A percentile compares a stretch with the other conserved stretches of the same genome.
Evolutionary conservation across 2,888 invertebrate genomes (phyloP).

Genomic region (Apotomis capreana): DNA sequence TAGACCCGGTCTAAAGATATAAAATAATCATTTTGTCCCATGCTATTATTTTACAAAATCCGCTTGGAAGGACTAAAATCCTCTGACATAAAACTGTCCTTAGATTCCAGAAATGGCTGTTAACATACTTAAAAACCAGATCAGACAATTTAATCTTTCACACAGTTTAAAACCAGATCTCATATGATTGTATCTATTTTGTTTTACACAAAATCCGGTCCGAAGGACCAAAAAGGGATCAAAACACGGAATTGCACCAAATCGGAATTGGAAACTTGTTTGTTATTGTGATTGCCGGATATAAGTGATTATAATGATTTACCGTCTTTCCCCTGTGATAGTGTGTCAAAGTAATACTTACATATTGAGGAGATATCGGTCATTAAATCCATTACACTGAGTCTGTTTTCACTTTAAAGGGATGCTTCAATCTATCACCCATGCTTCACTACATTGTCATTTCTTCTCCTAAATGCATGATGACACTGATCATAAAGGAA

Average conservation of each 20-base stretch:
- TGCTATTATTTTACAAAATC: not conserved
- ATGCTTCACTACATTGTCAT: constrained; percentile 64
- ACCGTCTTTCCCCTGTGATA: not conserved
- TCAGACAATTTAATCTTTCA: too few species aligned
- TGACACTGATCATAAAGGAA: constrained; percentile 29
- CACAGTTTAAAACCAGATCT: not conserved
- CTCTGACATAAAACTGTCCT: too few species aligned
- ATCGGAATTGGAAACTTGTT: not conserved
- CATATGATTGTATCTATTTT: not conserved
- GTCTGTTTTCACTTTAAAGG: constrained; percentile 75
- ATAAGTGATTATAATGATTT: not conserved
- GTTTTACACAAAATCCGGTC: not conserved
- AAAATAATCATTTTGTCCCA: too few species aligned
- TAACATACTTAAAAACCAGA: too few species aligned
- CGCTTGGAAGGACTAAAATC: not conserved
- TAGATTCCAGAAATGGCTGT: too few species aligned
- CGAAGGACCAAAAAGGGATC: not conserved
- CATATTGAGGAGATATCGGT: constrained; percentile 72
- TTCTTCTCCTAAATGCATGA: constrained; percentile 42
- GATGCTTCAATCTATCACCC: constrained; percentile 77
- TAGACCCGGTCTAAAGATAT: too few species aligned
- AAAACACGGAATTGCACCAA: not conserved
- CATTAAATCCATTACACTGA: constrained; percentile 74
- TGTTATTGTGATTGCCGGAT: constrained; percentile 21
- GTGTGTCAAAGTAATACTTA: constrained; percentile 57